Evolutionary conservation across 2,888 invertebrate genomes (phyloP).

Genomic region (Hetaerina titia): DNA sequence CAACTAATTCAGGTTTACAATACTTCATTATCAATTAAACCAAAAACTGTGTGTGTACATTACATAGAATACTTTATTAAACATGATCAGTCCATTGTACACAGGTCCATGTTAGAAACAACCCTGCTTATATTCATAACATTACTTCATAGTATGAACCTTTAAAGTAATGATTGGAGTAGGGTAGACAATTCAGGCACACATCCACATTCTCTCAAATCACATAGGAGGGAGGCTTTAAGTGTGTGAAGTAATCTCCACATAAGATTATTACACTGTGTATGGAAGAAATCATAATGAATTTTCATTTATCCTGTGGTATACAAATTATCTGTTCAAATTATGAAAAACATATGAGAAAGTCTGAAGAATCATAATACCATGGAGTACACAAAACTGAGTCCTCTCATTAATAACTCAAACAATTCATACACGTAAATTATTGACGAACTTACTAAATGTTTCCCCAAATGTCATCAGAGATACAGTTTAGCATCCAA

Average conservation of each 20-base stretch:
- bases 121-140: slow-evolving; percentile 61
- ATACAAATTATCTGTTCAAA: not conserved
- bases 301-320: slow-evolving; percentile 36
- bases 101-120: slow-evolving; percentile 65
- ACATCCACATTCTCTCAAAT: slow-evolving; percentile 62
- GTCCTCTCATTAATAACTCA: not conserved
- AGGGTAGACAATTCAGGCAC: slow-evolving; percentile 63
- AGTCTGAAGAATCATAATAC: not conserved
- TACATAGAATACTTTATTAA: slow-evolving; percentile 67
- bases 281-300: slow-evolving; percentile 50
- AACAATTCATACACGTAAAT: not conserved
- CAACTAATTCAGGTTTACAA: not conserved
- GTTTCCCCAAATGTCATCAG: slow-evolving; percentile 32
- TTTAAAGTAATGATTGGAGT: slow-evolving; percentile 56
- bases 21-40: not conserved
- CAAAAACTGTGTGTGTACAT: slow-evolving; percentile 43
- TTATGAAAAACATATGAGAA: not conserved
- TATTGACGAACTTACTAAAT: slow-evolving; percentile 19
- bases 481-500: slow-evolving; percentile 47
- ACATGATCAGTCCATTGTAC: slow-evolving; percentile 65
- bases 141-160: slow-evolving; percentile 44
- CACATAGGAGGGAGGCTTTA: slow-evolving; percentile 54
- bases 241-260: slow-evolving; percentile 43
- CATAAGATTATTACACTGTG: slow-evolving; percentile 41
- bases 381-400: slow-evolving; percentile 22